phyloP scores from a whole-genome alignment of 2,888 invertebrate genomes.

The Eupeodes latifasciatus region DNA sequence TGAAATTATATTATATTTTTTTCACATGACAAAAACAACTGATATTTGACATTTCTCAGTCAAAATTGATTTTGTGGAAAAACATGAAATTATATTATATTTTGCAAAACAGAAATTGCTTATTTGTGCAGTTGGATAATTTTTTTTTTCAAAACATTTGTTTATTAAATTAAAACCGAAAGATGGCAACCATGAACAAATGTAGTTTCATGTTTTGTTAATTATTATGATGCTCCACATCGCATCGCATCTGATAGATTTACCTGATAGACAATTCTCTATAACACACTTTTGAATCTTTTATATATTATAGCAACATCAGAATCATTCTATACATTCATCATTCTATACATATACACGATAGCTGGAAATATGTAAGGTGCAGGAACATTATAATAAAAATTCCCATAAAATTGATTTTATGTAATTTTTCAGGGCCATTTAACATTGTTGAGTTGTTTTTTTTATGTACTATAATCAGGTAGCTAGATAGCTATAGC shows the following conservation, averaged over 20 bases:
- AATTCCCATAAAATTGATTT: slow-evolving; percentile 71
- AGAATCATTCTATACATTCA: neutral
- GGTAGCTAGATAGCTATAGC: neutral
- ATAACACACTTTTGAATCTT: slow-evolving; percentile 33
- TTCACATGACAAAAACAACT: no score
- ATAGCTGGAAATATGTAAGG: neutral
- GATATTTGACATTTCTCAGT: no score
- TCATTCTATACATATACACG: neutral
- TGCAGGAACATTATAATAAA: slow-evolving; percentile 6
- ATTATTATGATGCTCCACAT: slow-evolving; percentile 55
- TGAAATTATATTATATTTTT: no score
- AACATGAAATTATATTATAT: no score
- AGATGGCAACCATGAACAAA: neutral
- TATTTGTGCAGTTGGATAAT: no score
- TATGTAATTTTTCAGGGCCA: slow-evolving; percentile 58
- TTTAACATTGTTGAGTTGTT: slow-evolving; percentile 38
- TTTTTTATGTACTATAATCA: slow-evolving; percentile 6
- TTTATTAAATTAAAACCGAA: neutral
- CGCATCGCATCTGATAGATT: slow-evolving; percentile 11
- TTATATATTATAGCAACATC: slow-evolving; percentile 32
- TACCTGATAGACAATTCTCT: slow-evolving; percentile 25
- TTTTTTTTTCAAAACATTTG: no score
- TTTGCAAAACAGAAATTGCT: no score
- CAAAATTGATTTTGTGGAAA: no score
- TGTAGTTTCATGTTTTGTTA: slow-evolving; percentile 33